A percentile compares a stretch with the other conserved stretches of the same genome.
phyloP scores from a whole-genome alignment of 2,113 vertebrate genomes.

The Corythornis cristatus region DNA sequence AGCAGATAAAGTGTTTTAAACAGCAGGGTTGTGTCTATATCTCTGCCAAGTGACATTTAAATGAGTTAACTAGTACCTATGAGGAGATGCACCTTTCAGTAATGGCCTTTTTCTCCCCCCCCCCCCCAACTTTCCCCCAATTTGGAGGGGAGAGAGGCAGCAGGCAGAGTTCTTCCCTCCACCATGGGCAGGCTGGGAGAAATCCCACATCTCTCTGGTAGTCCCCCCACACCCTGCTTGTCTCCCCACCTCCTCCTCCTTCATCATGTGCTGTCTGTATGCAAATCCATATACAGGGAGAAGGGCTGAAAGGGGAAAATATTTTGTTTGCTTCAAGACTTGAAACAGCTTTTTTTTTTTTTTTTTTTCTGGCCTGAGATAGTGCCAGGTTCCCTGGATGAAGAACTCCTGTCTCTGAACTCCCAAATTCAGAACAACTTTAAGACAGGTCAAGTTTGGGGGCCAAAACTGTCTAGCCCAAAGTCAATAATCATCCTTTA shows the following conservation, averaged over 20 bases:
- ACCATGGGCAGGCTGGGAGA: not conserved
- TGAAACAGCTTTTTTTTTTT: not conserved
- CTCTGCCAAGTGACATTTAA: constrained; percentile 22
- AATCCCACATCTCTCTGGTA: accelerated
- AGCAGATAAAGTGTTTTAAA: constrained; percentile 4
- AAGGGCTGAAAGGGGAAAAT: not conserved
- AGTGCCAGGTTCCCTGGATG: not conserved
- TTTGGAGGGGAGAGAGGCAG: not conserved
- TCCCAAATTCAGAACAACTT: not conserved
- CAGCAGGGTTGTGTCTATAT: constrained; percentile 3
- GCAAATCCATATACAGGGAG: not conserved
- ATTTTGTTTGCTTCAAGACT: not conserved
- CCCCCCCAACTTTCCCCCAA: too few species aligned
- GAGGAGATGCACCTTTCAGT: not conserved
- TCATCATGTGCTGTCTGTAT: accelerated
- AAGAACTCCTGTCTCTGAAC: not conserved
- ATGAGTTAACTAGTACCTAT: constrained; percentile 10
- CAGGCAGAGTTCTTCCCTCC: not conserved
- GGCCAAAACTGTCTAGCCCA: not conserved
- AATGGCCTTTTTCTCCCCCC: not conserved
- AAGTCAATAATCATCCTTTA: not conserved
- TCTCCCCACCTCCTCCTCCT: not conserved
- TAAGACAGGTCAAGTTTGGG: not conserved
- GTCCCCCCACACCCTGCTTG: accelerated
- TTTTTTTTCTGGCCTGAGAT: not conserved